These are phyloP conservation scores for Ichneumoninae sp. DNA, from an alignment of 2,888 invertebrate species.

Conservation along the genomic window DNA sequence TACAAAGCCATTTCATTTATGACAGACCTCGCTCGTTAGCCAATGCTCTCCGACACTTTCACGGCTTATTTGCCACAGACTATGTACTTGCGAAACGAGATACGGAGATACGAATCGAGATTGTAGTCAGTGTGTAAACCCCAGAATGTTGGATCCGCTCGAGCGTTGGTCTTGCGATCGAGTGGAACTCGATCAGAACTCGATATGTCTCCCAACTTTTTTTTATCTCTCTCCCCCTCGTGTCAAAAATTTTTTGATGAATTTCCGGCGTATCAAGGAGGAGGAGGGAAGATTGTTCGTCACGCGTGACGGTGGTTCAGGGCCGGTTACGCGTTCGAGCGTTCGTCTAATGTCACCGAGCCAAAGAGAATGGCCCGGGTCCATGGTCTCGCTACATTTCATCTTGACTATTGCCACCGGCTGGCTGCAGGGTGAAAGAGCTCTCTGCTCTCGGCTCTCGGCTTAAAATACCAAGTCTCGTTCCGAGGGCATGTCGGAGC, in stretches of 20 bases:
- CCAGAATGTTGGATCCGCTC: background rate
- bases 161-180: background rate
- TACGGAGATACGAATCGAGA: slow-evolving; percentile 47
- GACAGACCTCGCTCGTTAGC: slow-evolving; percentile 9
- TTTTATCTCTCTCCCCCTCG: background rate
- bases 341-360: slow-evolving; percentile 40
- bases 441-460: slow-evolving; percentile 6
- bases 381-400: slow-evolving; percentile 15
- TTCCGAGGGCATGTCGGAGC: slow-evolving; percentile 27
- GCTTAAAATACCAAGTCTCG: slow-evolving; percentile 23
- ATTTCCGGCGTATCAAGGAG: background rate
- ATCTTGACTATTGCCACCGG: background rate
- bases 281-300: slow-evolving; percentile 39
- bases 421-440: slow-evolving; percentile 31
- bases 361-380: slow-evolving; percentile 39
- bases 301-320: slow-evolving; percentile 51
- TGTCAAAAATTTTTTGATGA: background rate
- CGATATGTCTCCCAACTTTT: background rate
- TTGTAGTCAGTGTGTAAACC: slow-evolving; percentile 11
- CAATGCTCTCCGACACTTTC: slow-evolving; percentile 36
- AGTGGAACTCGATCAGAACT: slow-evolving; percentile 13
- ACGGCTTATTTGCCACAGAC: slow-evolving; percentile 29
- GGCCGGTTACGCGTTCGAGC: slow-evolving; percentile 52
- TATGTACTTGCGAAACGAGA: slow-evolving; percentile 48
- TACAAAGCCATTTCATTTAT: background rate